Percentiles rank a stretch among this genome's conserved stretches.
These are phyloP conservation scores for Cerastoderma edule DNA, from an alignment of 2,888 invertebrate species.

Conservation along the genomic window DNA sequence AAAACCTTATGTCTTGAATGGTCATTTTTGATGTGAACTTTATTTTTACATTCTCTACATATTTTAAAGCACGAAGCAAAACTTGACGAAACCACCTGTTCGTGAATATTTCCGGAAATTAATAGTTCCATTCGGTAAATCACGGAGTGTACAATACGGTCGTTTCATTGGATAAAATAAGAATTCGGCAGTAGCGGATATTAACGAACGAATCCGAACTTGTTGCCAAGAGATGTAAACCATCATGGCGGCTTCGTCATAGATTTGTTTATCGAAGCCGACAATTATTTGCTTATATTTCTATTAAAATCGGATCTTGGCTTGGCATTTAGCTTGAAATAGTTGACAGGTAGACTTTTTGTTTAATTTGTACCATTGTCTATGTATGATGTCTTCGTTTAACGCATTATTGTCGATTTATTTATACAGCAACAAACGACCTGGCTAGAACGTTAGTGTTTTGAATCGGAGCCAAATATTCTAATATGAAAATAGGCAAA, in stretches of 20 bases:
- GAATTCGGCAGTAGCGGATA: background rate
- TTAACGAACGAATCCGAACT: constrained; percentile 32
- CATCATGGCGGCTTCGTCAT: constrained; percentile 64
- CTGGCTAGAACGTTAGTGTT: background rate
- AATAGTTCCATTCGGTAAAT: no score
- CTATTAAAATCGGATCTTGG: background rate
- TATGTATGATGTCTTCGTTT: background rate
- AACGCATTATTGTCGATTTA: background rate
- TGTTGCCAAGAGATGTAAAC: constrained; percentile 68
- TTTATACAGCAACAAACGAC: background rate
- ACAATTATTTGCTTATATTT: background rate
- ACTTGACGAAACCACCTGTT: background rate
- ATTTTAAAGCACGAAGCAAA: background rate
- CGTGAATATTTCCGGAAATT: background rate
- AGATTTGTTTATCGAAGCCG: constrained; percentile 19
- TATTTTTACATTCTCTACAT: background rate
- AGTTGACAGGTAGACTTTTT: constrained; percentile 3
- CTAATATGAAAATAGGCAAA: background rate
- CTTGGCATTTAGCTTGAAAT: background rate
- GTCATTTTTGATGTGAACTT: no score
- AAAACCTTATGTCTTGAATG: no score
- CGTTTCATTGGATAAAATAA: background rate
- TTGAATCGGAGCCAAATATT: background rate
- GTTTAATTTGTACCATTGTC: background rate
- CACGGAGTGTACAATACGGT: background rate